These are phyloP conservation scores for Drosophila guanche DNA, from an alignment of 1,140 invertebrate genomes.

Conservation along the genomic window DNA sequence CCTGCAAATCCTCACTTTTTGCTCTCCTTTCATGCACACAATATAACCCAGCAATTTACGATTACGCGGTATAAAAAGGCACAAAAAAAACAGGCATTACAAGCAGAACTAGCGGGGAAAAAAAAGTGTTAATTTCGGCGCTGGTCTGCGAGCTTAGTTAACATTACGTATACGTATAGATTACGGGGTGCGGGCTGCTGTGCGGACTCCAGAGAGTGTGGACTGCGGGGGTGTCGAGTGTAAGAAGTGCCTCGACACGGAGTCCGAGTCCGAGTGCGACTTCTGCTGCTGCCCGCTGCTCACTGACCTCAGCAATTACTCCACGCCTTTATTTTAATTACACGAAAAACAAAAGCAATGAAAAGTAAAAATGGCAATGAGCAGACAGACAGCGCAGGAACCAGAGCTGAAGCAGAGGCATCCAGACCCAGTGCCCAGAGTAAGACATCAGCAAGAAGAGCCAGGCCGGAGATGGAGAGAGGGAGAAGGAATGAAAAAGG, in stretches of 20 bases:
- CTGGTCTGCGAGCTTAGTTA: slow-evolving; percentile 69
- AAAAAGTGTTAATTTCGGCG: slow-evolving; percentile 78
- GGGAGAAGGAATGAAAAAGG: background rate
- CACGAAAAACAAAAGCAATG: slow-evolving; percentile 77
- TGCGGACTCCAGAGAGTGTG: background rate
- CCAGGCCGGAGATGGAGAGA: background rate
- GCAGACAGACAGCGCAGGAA: slow-evolving; percentile 32
- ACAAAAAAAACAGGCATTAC: slow-evolving; percentile 16
- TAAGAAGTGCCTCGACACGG: slow-evolving; percentile 25
- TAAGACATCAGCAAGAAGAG: slow-evolving; percentile 25
- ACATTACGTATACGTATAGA: slow-evolving; percentile 60
- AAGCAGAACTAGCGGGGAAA: slow-evolving; percentile 40
- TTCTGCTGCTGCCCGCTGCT: slow-evolving; percentile 44
- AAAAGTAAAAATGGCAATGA: slow-evolving; percentile 71
- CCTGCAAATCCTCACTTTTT: no score
- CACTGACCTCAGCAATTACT: slow-evolving; percentile 81
- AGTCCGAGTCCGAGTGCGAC: slow-evolving; percentile 18
- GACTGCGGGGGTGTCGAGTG: slow-evolving; percentile 17
- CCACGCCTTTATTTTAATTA: slow-evolving; percentile 82
- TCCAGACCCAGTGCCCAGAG: background rate
- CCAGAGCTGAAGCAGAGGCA: background rate
- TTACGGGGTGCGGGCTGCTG: background rate
- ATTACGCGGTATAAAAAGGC: background rate
- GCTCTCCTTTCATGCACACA: no score
- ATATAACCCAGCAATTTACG: no score